phyloP scores from a whole-genome alignment of 1,140 invertebrate genomes.

The Microplitis demolitor region DNA sequence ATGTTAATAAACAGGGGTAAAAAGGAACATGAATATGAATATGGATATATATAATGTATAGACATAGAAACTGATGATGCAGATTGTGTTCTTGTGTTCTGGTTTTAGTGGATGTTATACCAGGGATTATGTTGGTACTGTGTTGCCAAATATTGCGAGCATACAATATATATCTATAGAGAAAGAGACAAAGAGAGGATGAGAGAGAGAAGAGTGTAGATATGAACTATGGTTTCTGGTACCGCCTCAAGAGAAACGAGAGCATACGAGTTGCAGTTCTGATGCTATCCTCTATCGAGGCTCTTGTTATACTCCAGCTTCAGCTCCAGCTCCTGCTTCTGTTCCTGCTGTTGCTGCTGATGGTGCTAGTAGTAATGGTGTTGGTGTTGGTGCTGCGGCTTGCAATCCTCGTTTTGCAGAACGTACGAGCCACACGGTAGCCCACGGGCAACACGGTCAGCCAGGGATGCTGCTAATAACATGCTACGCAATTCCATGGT shows the following conservation, averaged over 20 bases:
- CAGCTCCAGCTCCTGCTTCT: neutral
- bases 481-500: conserved; percentile 39
- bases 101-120: neutral
- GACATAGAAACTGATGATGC: too few relatives aligned
- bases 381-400: conserved; percentile 22
- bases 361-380: conserved; percentile 24
- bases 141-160: conserved; percentile 22
- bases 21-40: too few relatives aligned
- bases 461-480: conserved; percentile 37
- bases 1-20: too few relatives aligned
- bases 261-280: conserved; percentile 10
- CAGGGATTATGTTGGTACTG: conserved; percentile 1
- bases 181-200: neutral
- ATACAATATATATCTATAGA: neutral
- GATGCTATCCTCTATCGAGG: neutral
- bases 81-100: too few relatives aligned
- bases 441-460: conserved; percentile 31
- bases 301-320: neutral
- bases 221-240: conserved; percentile 21
- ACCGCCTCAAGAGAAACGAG: conserved; percentile 25
- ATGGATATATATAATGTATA: too few relatives aligned
- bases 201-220: too few relatives aligned
- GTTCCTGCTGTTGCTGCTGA: conserved; percentile 20
- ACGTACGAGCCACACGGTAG: conserved; percentile 36
- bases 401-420: conserved; percentile 14